A percentile compares a stretch with the other conserved stretches of the same genome.
These are phyloP conservation scores for Drosophila kohkoa DNA, from an alignment of 1,140 invertebrate species.

Conservation along the genomic window DNA sequence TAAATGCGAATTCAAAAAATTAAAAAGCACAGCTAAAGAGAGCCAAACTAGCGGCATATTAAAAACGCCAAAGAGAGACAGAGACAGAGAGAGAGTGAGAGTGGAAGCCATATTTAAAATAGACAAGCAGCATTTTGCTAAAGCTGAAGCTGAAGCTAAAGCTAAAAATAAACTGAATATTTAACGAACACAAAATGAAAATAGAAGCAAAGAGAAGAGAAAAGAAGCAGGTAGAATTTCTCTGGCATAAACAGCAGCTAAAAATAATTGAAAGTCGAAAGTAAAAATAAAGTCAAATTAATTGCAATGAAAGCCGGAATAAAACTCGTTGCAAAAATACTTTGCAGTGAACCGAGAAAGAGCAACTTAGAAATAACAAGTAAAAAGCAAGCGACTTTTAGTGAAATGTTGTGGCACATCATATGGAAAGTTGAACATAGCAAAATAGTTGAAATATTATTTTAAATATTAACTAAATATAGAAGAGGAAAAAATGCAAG, in stretches of 20 bases:
- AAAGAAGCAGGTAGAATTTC: neutral
- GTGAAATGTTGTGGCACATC: too few species aligned
- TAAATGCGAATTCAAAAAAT: neutral
- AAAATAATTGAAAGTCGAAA: neutral
- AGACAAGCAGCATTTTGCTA: neutral
- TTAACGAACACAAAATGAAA: neutral
- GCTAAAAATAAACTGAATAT: neutral
- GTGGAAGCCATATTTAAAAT: neutral
- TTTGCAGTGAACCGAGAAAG: neutral
- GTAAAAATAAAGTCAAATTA: neutral
- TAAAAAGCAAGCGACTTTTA: neutral
- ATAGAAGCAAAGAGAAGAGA: neutral
- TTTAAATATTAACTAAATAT: too few species aligned
- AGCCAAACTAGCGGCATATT: neutral
- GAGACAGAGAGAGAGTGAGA: neutral
- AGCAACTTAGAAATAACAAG: too few species aligned
- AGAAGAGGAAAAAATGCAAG: too few species aligned
- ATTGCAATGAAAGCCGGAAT: neutral
- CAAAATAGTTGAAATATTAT: neutral
- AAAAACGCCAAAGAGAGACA: too few species aligned
- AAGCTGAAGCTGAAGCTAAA: too few species aligned
- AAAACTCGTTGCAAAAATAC: neutral
- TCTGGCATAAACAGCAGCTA: neutral
- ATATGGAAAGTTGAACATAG: too few species aligned
- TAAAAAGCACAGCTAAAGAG: neutral